Evolutionary conservation across 1,140 invertebrate genomes (phyloP), one percentile per base, ranked within the genome.

Genomic region (Reticulitermes speratus): DNA sequence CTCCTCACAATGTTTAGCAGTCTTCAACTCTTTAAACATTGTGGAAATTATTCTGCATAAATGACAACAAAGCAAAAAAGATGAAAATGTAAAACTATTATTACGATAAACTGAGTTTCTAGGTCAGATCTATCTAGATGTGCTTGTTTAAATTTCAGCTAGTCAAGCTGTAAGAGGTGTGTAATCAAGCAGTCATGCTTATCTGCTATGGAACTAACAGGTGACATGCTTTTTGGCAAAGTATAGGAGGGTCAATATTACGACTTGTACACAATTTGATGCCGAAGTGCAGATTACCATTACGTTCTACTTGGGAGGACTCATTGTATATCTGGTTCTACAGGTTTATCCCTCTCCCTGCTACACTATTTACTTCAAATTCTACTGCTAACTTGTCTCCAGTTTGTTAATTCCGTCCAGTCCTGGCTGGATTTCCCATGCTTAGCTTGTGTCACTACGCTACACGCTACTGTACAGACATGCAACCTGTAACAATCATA

Each of bases 351-450:
- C 30, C n/a, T 75, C n/a, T 65, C 25, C 59, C 65, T 75, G n/a
- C 25, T 30, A 16, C 65, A 75, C 2, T 75, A n/a, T 12, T 75
- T n/a, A 75, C 9, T 44, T 44, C 2, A 9, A 44, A 84, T 16
- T 11, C 83, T 84, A 75, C 65, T n/a, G 65, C 25, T 30, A 75
- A 30, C n/a, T n/a, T 25, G 2, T 75, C 65, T 75, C 65, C 25
- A 23, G 1, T 65, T 16, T 65, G 59, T 65, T 23, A 65, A 7
- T 8, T 8, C 25, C 7, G 59, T 75, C 65, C 65, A 75, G 65
- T 75, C 65, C 65, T 75, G 65, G 65, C 65, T 75, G 65, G 65
- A 30, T 75, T 75, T 75, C 65, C 65, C 65, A 75, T 75, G 65
- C 65, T 69, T 14, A 30, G 8, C 3, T 30, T 25, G 65, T 75